These are phyloP conservation scores for Cremastinae sp. DNA, from an alignment of 2,888 invertebrate genomes.

Conservation along the genomic window DNA sequence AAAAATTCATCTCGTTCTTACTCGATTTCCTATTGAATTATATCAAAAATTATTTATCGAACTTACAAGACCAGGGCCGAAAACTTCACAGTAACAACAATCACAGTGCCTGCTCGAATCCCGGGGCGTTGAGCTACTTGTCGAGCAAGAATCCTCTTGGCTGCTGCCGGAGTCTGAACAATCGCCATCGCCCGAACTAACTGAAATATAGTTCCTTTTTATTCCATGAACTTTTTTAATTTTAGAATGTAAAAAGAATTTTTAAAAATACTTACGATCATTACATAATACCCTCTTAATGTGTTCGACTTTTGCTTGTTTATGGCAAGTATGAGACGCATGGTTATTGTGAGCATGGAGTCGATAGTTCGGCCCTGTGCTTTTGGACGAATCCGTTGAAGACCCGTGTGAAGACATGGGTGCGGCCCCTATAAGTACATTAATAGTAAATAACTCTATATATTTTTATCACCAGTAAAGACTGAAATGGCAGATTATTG, in stretches of 20 bases:
- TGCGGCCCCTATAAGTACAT: conserved; percentile 67
- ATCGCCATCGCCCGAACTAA: conserved; percentile 76
- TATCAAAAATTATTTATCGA: background rate
- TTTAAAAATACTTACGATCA: conserved; percentile 72
- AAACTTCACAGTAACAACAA: conserved; percentile 91
- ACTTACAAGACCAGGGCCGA: conserved; percentile 86
- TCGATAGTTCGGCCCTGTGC: conserved; percentile 68
- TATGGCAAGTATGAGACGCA: conserved; percentile 74
- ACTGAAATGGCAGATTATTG: conserved; percentile 1
- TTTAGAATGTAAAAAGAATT: conserved; percentile 10
- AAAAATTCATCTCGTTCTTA: conserved; percentile 1
- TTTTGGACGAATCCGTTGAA: conserved; percentile 70
- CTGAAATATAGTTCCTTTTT: conserved; percentile 61
- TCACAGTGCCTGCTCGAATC: conserved; percentile 82
- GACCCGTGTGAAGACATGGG: conserved; percentile 73
- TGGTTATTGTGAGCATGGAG: conserved; percentile 73
- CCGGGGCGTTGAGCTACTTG: conserved; percentile 75
- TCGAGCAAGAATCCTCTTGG: conserved; percentile 77
- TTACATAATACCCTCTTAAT: conserved; percentile 77
- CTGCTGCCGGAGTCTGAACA: conserved; percentile 78
- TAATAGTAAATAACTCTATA: background rate
- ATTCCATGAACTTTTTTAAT: background rate
- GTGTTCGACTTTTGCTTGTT: conserved; percentile 76
- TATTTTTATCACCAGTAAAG: background rate
- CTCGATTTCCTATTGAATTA: background rate